Conservation (phyloP, 2,888 invertebrate species). For the Argyresthia goedartella region DNA sequence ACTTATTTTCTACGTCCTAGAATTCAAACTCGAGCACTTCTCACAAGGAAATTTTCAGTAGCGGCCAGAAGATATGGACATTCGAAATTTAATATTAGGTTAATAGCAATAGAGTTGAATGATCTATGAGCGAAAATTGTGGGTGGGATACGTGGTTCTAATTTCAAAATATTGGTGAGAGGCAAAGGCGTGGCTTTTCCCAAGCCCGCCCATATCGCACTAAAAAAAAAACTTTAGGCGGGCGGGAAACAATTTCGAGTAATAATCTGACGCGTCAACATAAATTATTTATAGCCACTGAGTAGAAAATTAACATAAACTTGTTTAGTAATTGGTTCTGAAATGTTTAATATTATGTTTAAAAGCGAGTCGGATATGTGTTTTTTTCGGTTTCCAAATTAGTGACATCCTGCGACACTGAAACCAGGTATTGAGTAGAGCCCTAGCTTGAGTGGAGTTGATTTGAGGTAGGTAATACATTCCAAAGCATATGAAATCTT, state of each 20-base stretch:
- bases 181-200: conserved; percentile 40
- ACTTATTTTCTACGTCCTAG: too few species aligned
- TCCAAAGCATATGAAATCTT: too few species aligned
- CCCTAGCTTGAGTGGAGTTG: too few species aligned
- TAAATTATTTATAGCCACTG: conserved; percentile 55
- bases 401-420: too few species aligned
- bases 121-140: too few species aligned
- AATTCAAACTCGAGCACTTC: not conserved
- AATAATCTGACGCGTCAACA: conserved; percentile 63
- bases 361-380: conserved; percentile 2
- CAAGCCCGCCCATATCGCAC: conserved; percentile 24
- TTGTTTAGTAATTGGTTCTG: conserved; percentile 57
- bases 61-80: too few species aligned
- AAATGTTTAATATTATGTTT: conserved; percentile 38
- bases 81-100: too few species aligned
- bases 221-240: not conserved
- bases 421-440: too few species aligned
- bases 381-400: too few species aligned
- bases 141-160: too few species aligned
- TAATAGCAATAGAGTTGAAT: too few species aligned
- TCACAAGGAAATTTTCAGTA: not conserved
- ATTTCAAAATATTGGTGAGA: conserved; percentile 20
- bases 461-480: too few species aligned
- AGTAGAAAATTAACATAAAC: conserved; percentile 54
- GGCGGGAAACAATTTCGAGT: conserved; percentile 44